Evolutionary conservation across 2,797 vertebrate species (phyloP).

Genomic region (Somateria mollissima): DNA sequence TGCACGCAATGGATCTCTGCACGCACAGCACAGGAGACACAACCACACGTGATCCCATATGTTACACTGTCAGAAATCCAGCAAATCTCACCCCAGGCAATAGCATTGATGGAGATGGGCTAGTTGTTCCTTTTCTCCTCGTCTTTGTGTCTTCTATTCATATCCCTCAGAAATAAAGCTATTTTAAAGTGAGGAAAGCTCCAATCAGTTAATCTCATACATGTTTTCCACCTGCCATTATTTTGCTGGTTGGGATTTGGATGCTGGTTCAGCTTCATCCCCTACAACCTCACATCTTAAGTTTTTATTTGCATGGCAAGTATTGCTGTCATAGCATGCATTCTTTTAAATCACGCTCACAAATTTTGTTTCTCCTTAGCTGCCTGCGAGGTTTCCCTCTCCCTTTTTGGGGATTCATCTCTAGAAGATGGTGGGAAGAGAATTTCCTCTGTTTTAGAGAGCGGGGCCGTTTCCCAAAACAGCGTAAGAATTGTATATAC

Average conservation of each 20-base stretch:
- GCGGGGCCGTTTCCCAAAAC: neutral
- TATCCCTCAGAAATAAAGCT: neutral
- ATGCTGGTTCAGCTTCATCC: neutral
- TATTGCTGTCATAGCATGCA: neutral
- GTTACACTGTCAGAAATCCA: neutral
- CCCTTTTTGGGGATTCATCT: neutral
- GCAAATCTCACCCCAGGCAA: neutral
- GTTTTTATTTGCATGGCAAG: neutral
- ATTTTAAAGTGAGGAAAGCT: neutral
- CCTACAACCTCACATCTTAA: neutral
- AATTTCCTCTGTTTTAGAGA: neutral
- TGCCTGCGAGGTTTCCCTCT: neutral
- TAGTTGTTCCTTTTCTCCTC: neutral
- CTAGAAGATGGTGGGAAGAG: neutral
- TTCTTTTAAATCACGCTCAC: neutral
- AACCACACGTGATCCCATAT: rapidly evolving
- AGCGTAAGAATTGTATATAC: neutral
- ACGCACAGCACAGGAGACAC: neutral
- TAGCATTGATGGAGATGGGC: neutral
- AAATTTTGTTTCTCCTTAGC: neutral
- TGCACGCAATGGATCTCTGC: rapidly evolving
- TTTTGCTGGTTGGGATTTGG: neutral
- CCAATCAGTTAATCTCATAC: neutral
- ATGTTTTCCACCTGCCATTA: neutral
- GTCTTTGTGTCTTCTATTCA: neutral